A percentile compares a stretch with the other conserved stretches of the same genome.
These are phyloP conservation scores for Danio tinwini DNA, from an alignment of 2,797 vertebrate genomes.

Conservation along the genomic window DNA sequence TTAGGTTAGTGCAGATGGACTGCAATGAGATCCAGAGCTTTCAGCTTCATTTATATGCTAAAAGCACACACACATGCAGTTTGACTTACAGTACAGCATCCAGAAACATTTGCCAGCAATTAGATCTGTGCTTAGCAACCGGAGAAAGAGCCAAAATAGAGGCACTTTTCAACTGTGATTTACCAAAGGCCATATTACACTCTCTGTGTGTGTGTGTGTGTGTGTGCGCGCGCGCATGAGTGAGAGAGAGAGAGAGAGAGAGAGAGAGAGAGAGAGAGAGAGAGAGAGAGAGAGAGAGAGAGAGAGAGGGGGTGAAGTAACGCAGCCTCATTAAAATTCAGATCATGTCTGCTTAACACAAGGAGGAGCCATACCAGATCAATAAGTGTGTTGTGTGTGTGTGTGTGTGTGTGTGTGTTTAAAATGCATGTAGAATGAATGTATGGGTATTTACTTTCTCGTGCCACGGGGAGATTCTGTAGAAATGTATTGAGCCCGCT, in stretches of 20 bases:
- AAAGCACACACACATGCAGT: constrained; percentile 1
- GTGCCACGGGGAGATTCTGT: neutral
- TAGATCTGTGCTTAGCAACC: constrained; percentile 40
- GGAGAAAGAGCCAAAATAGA: constrained; percentile 25
- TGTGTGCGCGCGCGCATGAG: neutral
- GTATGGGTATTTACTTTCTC: neutral
- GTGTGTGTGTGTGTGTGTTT: neutral
- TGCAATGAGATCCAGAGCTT: constrained; percentile 6
- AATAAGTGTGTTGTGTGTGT: constrained; percentile 26
- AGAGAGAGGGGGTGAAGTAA: constrained; percentile 10
- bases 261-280: neutral
- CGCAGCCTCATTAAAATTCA: constrained; percentile 45
- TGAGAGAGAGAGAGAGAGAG: too few species aligned
- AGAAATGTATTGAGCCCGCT: neutral
- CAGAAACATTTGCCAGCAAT: constrained; percentile 43
- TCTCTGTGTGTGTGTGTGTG: neutral
- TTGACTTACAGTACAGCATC: constrained; percentile 23
- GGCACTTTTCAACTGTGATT: constrained; percentile 20
- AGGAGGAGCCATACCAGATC: constrained; percentile 38
- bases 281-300: neutral
- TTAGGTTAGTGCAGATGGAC: constrained; percentile 10
- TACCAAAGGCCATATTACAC: constrained; percentile 35
- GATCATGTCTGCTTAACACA: constrained; percentile 38
- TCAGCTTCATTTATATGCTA: constrained; percentile 10
- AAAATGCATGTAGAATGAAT: neutral